Base-by-base conservation (phyloP, 2,888 invertebrate genomes). In the Dryadula phaetusa region DNA sequence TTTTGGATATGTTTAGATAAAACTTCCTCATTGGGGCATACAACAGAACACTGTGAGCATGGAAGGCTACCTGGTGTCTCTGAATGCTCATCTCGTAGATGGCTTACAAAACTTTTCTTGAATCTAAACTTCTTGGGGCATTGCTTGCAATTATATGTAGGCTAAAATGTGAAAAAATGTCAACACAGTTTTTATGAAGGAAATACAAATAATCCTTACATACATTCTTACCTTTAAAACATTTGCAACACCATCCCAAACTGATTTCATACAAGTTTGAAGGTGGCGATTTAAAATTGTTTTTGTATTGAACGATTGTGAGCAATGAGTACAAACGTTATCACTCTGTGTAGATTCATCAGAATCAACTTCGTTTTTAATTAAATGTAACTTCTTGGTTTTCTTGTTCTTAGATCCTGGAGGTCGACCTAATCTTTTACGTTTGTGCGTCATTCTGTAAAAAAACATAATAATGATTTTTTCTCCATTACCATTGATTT, bases 91-190 rank as follows among this genome's bases (percentile, higher is more conserved):
- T 95, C 94, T 60, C 93, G 89, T 16, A 93, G 84, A 83, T 97
- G 97, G 7, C 95, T 92, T 54, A 94, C 93, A 70, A 95, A 93
- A 74, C 94, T 95, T 28, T 94, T 90, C 79, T 94, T 93, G 40
- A 95, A 94, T 77, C 95, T 94, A 79, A 97, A 97, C 3, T 95
- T 94, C 79, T 97, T 96, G 12, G 94, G 93, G 77, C 97, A 98
- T 73, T 94, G 85, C 3, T 84, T 82, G 72, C 94, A 95, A 72
- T 77, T 80, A 64, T 72, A 83, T 16, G 75, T 49, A 42, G 75
- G 64, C 80, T 82, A 72, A 70, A 76, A 78, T 25, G 70, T 32
- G n/a, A 18, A 37, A 18, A 42, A 37, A 40, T 34, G 25, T 58
- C 49, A n/a, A 40, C 10, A 32, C 20, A 56, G 40, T 32, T 18